Evolutionary conservation across 2,113 vertebrate species (phyloP).

Genomic region (Limnothrissa miodon): DNA sequence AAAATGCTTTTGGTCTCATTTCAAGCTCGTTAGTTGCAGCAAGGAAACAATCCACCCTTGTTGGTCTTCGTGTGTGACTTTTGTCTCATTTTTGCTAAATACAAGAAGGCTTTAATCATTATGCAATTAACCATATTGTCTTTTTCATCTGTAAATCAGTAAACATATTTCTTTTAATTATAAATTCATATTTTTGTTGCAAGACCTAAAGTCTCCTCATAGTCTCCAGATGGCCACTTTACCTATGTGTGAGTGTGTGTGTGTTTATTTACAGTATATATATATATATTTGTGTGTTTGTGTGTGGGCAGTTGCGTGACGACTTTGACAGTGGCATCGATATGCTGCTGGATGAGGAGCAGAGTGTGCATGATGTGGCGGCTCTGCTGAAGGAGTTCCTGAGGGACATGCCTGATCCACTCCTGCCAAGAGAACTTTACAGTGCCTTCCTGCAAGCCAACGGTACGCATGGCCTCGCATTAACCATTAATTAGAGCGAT

Average conservation of each 20-base stretch:
- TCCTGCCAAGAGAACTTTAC: conserved; percentile 85
- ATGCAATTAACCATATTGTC: too few relatives aligned
- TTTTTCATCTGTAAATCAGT: too few relatives aligned
- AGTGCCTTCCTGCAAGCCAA: conserved; percentile 84
- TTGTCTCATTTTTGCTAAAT: not conserved
- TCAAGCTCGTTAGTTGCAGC: not conserved
- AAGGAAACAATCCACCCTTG: not conserved
- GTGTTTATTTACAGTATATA: not conserved
- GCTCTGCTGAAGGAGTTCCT: conserved; percentile 90
- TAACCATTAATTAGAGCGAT: not conserved
- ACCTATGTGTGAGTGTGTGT: conserved; percentile 18
- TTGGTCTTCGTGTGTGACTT: not conserved
- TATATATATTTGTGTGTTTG: conserved; percentile 21
- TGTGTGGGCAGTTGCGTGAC: conserved; percentile 58
- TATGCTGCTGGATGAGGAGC: conserved; percentile 79
- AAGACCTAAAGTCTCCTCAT: too few relatives aligned
- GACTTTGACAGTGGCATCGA: conserved; percentile 68
- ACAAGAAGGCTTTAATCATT: not conserved
- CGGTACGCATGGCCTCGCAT: conserved; percentile 62
- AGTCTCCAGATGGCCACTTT: too few relatives aligned
- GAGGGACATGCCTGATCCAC: conserved; percentile 82
- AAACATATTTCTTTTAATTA: too few relatives aligned
- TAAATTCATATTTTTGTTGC: too few relatives aligned
- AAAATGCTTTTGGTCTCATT: not conserved
- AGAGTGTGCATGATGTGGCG: conserved; percentile 87